Evolutionary conservation across 2,888 invertebrate species (phyloP), one percentile per base, ranked within the genome.

Genomic region (Calliopum simillimum): DNA sequence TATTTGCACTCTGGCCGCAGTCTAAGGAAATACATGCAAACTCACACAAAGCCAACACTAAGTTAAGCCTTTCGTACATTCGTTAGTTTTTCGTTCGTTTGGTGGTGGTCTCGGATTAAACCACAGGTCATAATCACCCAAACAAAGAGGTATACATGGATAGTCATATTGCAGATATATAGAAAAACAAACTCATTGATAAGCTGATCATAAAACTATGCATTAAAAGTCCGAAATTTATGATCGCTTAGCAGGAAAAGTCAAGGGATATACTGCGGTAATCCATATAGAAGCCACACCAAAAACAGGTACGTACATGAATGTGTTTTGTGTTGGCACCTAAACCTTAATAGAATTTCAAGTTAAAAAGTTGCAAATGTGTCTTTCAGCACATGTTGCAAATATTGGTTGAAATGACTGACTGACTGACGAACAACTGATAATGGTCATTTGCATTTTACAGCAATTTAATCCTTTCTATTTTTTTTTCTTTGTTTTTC

Each of bases 241-340:
- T 77, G 77, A 79, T 78, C 78, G 78, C 78, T 82, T 84, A 82
- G 77, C 79, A 78, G 77, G 82, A 83, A 84, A 84, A 82, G 80
- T 83, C 82, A 83, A 83, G 77, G 79, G 78, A 79, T 81, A 78
- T 75, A 75, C 76, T 77, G 78, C 69, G 79, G 78, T 77, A 80
- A 79, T 82, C 79, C 78, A 66, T 76, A 78, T 21, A 16, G 33
- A 2, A 6, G 55, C 55, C 55, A 23, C 21, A 56, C 23, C 11
- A 23, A 4, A n/a, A 13, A 11, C 55, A 56, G 21, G 53, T 21
- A 16, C 6, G 33, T 33, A 33, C 33, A 8, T 33, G 33, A 33
- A 33, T 33, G 33, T 33, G 4, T 33, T 4, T 33, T 6, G 5
- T 33, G 33, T 33, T 33, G 33, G 33, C 8, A 33, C 33, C 33